Conservation (phyloP, 2,113 vertebrate genomes). For the Gallinago jamesoni region DNA sequence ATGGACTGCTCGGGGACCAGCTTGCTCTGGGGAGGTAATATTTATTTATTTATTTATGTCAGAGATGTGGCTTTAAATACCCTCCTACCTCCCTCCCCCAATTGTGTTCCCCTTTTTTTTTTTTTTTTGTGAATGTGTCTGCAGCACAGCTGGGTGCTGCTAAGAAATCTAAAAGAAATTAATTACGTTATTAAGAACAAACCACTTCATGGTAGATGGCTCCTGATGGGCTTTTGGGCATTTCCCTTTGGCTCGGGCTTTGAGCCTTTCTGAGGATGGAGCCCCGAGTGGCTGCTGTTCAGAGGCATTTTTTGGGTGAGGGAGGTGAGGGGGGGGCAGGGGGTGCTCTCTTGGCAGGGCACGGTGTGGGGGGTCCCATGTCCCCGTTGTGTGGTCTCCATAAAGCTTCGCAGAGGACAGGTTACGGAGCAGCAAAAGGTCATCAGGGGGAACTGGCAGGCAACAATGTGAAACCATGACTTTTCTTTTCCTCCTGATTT, state of each 20-base stretch:
- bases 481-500: background rate
- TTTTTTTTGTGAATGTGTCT: background rate
- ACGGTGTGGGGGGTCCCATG: accelerated
- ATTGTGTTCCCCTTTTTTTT: accelerated
- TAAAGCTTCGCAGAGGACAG: background rate
- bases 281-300: background rate
- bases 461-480: background rate
- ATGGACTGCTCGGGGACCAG: background rate
- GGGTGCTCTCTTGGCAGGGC: background rate
- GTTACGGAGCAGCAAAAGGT: background rate
- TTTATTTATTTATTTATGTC: background rate
- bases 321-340: background rate
- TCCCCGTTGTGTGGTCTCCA: accelerated
- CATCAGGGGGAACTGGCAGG: background rate
- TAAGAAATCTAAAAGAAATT: background rate
- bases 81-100: too few relatives aligned
- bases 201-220: background rate
- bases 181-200: background rate
- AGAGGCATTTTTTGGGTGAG: accelerated
- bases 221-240: background rate
- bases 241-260: background rate
- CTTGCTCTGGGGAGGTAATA: background rate
- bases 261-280: background rate
- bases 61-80: background rate
- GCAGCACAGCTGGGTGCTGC: background rate